Conservation (phyloP, 2,888 invertebrate species). For the Platycheirus rosarum region DNA sequence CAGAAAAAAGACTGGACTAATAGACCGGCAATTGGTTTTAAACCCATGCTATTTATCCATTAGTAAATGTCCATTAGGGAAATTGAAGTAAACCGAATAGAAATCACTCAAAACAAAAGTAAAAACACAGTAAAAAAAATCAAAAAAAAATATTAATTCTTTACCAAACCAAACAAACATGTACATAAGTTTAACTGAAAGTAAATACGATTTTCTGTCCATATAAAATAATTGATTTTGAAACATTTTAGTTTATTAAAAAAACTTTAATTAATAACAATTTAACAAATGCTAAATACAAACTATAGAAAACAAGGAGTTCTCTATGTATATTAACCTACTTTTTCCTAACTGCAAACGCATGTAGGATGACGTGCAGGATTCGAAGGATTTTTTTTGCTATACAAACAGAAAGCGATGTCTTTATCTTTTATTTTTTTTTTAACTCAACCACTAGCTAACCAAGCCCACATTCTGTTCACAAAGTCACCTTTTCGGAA, state of each 20-base stretch:
- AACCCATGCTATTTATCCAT: conserved; percentile 48
- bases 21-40: conserved; percentile 9
- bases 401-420: conserved; percentile 5
- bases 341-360: conserved; percentile 17
- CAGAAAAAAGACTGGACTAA: background rate
- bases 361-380: conserved; percentile 21
- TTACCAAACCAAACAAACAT: background rate
- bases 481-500: conserved; percentile 21
- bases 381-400: conserved; percentile 4
- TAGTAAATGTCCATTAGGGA: conserved; percentile 36
- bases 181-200: background rate
- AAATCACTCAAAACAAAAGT: conserved; percentile 10
- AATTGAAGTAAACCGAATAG: conserved; percentile 21
- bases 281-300: background rate
- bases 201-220: background rate
- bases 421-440: conserved; percentile 4
- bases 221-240: too few species aligned
- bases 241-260: too few species aligned
- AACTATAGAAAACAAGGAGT: too few species aligned
- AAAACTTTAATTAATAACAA: conserved; percentile 3
- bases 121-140: background rate
- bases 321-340: conserved; percentile 6
- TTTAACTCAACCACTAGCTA: conserved; percentile 31
- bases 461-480: conserved; percentile 53
- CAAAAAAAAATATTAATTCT: too few species aligned